phyloP scores from a whole-genome alignment of 2,797 vertebrate species.

The Myiothlypis coronata region DNA sequence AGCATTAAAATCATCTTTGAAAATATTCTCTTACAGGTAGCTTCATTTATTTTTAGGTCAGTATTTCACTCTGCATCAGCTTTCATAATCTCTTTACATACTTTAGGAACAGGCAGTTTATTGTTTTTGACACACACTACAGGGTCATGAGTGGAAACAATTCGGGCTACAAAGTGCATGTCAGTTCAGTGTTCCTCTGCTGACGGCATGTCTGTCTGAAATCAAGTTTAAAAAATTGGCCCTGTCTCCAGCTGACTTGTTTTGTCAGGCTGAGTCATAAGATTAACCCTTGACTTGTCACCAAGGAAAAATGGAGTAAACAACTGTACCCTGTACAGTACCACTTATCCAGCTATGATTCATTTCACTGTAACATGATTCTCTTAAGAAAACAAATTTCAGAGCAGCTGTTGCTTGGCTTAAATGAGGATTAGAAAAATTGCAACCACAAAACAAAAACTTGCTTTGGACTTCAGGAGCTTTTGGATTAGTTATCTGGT shows the following conservation, averaged over 20 bases:
- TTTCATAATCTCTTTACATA: constrained; percentile 65
- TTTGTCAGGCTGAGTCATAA: constrained; percentile 75
- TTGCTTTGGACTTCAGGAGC: neutral
- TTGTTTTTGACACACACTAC: constrained; percentile 61
- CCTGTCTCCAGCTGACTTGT: constrained; percentile 77
- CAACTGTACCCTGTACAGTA: constrained; percentile 67
- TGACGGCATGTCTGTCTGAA: constrained; percentile 73
- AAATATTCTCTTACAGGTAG: constrained; percentile 31
- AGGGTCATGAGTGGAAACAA: constrained; percentile 70
- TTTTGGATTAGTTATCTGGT: neutral
- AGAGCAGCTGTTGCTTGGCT: constrained; percentile 72
- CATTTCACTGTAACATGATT: constrained; percentile 71
- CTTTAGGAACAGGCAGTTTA: constrained; percentile 57
- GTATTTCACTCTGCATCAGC: constrained; percentile 36
- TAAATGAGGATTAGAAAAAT: constrained; percentile 53
- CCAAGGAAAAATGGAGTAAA: constrained; percentile 70
- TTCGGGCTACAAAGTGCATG: constrained; percentile 64
- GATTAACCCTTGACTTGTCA: constrained; percentile 78
- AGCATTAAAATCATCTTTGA: neutral
- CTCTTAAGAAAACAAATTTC: constrained; percentile 64
- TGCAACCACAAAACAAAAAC: constrained; percentile 11
- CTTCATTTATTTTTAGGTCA: constrained; percentile 40
- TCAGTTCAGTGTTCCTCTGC: constrained; percentile 68
- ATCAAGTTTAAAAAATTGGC: constrained; percentile 74
- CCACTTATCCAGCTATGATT: constrained; percentile 56